A percentile compares a stretch with the other conserved stretches of the same genome.
Evolutionary conservation across 2,888 invertebrate species (phyloP).

Genomic region (Ennomos fuscantarius): DNA sequence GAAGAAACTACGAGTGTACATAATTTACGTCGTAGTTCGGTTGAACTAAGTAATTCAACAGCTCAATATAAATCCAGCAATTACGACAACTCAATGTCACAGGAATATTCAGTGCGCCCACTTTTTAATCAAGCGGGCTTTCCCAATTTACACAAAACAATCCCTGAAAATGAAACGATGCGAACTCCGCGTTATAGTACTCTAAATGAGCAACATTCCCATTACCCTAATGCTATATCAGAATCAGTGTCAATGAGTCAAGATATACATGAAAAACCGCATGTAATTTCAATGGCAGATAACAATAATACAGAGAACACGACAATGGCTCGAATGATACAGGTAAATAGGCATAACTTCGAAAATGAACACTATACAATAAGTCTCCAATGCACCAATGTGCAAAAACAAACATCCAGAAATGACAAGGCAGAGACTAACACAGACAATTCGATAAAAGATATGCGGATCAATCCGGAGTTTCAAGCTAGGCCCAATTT

Average conservation of each 20-base stretch:
- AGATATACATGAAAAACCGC: constrained; percentile 1
- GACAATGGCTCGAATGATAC: background rate
- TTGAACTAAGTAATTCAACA: background rate
- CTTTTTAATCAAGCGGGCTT: background rate
- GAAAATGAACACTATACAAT: constrained; percentile 9
- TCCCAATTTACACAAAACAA: background rate
- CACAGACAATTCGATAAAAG: background rate
- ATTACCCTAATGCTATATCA: background rate
- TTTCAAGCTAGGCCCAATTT: no score
- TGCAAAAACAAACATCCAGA: constrained; percentile 1
- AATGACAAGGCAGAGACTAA: background rate
- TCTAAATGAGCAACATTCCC: background rate
- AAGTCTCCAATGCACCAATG: background rate
- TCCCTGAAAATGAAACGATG: background rate
- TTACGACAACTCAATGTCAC: constrained; percentile 1
- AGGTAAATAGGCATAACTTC: background rate
- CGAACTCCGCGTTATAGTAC: background rate
- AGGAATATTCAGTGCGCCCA: background rate
- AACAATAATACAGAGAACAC: background rate
- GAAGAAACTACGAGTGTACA: constrained; percentile 2
- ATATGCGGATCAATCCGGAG: background rate
- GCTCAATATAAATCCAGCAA: background rate
- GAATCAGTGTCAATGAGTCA: constrained; percentile 5
- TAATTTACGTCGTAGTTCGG: constrained; percentile 7
- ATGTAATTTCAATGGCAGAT: background rate